Evolutionary conservation across 2,797 vertebrate species (phyloP).

Genomic region (Enteromius unitaeniatus): DNA sequence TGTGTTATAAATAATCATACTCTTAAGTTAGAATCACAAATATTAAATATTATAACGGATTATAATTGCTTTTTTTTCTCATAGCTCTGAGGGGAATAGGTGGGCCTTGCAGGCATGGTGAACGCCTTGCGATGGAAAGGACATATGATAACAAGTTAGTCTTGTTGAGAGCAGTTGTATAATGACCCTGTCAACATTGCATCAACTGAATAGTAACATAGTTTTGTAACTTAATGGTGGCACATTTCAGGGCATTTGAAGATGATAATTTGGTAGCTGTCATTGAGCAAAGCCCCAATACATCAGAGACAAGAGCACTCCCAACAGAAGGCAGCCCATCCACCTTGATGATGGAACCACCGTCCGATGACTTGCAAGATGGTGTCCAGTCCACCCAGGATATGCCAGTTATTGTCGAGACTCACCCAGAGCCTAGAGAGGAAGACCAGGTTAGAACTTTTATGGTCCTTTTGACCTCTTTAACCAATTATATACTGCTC

Average conservation of each 20-base stretch:
- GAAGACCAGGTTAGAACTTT: conserved; percentile 72
- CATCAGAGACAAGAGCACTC: conserved; percentile 70
- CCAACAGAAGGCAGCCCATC: conserved; percentile 70
- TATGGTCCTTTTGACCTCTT: not conserved
- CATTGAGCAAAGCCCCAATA: conserved; percentile 78
- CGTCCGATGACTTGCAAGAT: conserved; percentile 65
- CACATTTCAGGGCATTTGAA: conserved; percentile 77
- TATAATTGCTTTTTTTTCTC: conserved; percentile 12
- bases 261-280: conserved; percentile 79
- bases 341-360: conserved; percentile 74
- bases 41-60: too few species aligned
- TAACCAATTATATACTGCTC: not conserved
- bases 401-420: conserved; percentile 73
- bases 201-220: conserved; percentile 1
- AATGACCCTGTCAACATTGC: not conserved
- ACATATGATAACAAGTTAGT: conserved; percentile 82
- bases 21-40: too few species aligned
- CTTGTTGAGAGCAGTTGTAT: not conserved
- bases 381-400: conserved; percentile 48
- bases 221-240: not conserved
- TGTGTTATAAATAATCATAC: too few species aligned
- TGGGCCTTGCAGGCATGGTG: conserved; percentile 68
- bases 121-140: conserved; percentile 68
- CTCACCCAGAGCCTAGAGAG: conserved; percentile 71
- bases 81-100: conserved; percentile 77